phyloP scores from a whole-genome alignment of 2,888 invertebrate genomes.

The Cheilosia vernalis region DNA sequence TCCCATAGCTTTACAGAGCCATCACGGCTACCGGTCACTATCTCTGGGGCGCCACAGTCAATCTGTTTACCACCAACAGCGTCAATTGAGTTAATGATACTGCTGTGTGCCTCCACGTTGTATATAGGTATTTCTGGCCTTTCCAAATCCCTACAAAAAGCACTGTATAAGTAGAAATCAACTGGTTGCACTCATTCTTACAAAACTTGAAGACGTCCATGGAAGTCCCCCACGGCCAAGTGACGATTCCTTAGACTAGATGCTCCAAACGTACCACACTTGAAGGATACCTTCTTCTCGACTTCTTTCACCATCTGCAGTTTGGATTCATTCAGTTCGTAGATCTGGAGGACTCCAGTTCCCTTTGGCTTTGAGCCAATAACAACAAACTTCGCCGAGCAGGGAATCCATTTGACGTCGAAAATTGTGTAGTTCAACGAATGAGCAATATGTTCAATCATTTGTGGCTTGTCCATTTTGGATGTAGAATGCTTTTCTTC shows the following conservation, averaged over 20 bases:
- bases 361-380: conserved; percentile 94
- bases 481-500: not conserved
- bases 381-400: conserved; percentile 95
- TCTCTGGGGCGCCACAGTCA: conserved; percentile 96
- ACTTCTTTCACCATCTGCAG: conserved; percentile 88
- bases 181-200: conserved; percentile 81
- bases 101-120: conserved; percentile 89
- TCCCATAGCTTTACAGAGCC: conserved; percentile 98
- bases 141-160: conserved; percentile 89
- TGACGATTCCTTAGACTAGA: conserved; percentile 91
- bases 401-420: conserved; percentile 98
- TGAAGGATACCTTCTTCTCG: conserved; percentile 92
- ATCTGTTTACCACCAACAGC: conserved; percentile 92
- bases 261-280: conserved; percentile 97
- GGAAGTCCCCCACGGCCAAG: conserved; percentile 96
- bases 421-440: conserved; percentile 93
- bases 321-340: conserved; percentile 90
- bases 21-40: conserved; percentile 96
- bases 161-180: not conserved
- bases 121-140: conserved; percentile 89
- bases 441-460: conserved; percentile 94
- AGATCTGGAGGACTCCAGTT: conserved; percentile 93
- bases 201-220: conserved; percentile 93
- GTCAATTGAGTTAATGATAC: conserved; percentile 96
- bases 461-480: conserved; percentile 92